phyloP scores from a whole-genome alignment of 2,113 vertebrate genomes.

The Zosterops hypoxanthus region DNA sequence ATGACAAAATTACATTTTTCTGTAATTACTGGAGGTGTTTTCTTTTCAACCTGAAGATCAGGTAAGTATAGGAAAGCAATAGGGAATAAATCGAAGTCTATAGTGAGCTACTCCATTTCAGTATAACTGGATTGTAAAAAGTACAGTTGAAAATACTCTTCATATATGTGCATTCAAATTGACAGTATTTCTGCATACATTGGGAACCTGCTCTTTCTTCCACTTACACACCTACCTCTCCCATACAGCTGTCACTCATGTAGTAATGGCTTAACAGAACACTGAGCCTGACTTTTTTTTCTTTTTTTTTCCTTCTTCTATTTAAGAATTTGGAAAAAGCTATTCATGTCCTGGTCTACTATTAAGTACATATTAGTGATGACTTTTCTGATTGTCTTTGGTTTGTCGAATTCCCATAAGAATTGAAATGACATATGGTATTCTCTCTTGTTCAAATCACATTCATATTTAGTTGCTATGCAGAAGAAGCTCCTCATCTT shows the following conservation, averaged over 20 bases:
- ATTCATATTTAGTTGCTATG: neutral
- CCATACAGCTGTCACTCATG: neutral
- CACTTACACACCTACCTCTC: rapidly evolving
- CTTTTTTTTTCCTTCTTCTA: neutral
- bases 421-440: neutral
- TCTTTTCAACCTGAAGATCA: neutral
- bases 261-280: neutral
- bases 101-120: neutral
- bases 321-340: neutral
- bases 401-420: neutral
- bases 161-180: neutral
- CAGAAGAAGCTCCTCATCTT: neutral
- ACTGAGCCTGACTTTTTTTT: too few species aligned
- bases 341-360: neutral
- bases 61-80: neutral
- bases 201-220: neutral
- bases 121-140: neutral
- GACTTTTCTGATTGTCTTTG: neutral
- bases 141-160: neutral
- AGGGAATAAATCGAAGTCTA: neutral
- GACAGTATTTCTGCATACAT: neutral
- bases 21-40: neutral
- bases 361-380: neutral
- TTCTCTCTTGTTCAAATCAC: neutral
- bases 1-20: neutral